phyloP scores from a whole-genome alignment of 2,113 vertebrate species.

The Spheniscus mendiculus region DNA sequence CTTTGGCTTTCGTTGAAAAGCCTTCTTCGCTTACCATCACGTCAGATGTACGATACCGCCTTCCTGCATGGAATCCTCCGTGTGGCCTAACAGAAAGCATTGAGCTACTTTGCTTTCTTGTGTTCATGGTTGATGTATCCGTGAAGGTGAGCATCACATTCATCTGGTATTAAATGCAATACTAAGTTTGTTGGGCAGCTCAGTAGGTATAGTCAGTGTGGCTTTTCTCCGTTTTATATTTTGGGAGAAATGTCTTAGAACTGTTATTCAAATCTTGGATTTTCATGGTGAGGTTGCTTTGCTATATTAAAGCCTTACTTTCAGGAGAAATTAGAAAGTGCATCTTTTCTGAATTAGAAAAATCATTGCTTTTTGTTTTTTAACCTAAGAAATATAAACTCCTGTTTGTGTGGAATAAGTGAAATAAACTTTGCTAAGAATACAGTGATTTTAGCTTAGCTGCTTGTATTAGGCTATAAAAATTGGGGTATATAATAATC shows the following conservation, averaged over 20 bases:
- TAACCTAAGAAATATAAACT: background rate
- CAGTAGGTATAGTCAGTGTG: background rate
- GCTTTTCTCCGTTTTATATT: background rate
- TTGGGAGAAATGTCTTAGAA: background rate
- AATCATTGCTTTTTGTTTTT: background rate
- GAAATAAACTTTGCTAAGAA: background rate
- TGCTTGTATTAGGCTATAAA: background rate
- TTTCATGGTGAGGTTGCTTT: background rate
- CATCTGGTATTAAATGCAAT: fast-evolving
- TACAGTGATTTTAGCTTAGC: background rate
- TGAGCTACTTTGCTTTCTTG: conserved; percentile 84
- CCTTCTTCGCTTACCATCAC: conserved; percentile 87
- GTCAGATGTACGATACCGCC: conserved; percentile 82
- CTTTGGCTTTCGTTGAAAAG: conserved; percentile 88
- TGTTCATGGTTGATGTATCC: conserved; percentile 80
- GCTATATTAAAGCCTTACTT: background rate
- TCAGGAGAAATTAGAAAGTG: background rate
- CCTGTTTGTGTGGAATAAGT: background rate
- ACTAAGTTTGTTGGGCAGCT: background rate
- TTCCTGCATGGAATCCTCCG: conserved; percentile 79
- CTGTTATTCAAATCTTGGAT: background rate
- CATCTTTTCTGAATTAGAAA: background rate
- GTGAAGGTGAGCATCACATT: conserved; percentile 81
- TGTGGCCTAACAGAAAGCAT: conserved; percentile 88
- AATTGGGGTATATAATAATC: background rate